phyloP scores from a whole-genome alignment of 2,888 invertebrate species.

The Colostygia pectinataria region DNA sequence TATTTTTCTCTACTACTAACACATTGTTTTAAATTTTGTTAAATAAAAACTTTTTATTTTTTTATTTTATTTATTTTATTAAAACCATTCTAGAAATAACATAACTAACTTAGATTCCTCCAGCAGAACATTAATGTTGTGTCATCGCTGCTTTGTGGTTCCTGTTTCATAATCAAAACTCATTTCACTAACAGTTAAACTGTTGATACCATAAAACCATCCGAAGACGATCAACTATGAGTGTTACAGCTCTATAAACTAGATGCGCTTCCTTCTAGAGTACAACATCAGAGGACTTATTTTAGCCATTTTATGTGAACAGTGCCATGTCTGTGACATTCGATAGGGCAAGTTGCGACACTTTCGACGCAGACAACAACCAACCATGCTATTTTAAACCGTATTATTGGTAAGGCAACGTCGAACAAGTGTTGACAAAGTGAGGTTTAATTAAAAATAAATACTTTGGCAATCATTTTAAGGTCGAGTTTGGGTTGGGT shows the following conservation, averaged over 20 bases:
- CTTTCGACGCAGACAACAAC: constrained; percentile 46
- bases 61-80: no score
- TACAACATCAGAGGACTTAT: constrained; percentile 65
- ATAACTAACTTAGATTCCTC: neutral
- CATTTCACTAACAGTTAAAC: constrained; percentile 7
- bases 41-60: no score
- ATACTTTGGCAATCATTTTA: constrained; percentile 44
- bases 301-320: constrained; percentile 70
- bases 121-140: neutral
- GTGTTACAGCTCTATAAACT: constrained; percentile 56
- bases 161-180: constrained; percentile 8
- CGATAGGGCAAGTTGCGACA: constrained; percentile 66
- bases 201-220: constrained; percentile 42
- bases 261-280: constrained; percentile 55
- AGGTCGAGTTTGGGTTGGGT: constrained; percentile 52
- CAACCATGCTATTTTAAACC: constrained; percentile 43
- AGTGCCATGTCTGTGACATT: constrained; percentile 64
- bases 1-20: no score
- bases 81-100: no score
- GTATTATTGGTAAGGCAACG: constrained; percentile 35
- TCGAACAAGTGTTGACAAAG: constrained; percentile 31
- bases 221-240: constrained; percentile 45
- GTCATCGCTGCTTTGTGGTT: neutral
- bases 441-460: constrained; percentile 49
- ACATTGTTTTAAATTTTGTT: no score